Base-by-base conservation (phyloP, 2,888 invertebrate species). In the Agrochola lota region DNA sequence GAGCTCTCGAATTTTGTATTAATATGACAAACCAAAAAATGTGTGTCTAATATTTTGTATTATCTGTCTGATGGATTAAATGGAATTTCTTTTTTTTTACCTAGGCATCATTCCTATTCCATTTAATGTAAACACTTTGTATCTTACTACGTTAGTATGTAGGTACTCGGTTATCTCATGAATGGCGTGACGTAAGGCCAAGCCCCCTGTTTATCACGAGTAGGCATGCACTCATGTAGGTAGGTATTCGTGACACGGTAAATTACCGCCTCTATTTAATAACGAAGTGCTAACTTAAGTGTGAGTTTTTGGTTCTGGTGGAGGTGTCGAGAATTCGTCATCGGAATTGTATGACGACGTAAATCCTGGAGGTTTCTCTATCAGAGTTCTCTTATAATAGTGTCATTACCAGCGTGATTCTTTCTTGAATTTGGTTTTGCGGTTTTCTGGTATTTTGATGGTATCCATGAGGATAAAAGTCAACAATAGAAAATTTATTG, bases 161-260 rank as follows among this genome's bases (percentile, higher is more conserved):
- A 35, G 35, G 46, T 62, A 64, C 57, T 43, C 26, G 9, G 63
- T 76, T 85, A 81, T 84, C 81, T 74, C 35, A 75, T 88, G 88
- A 87, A 85, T 87, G 85, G 73, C 62, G 63, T 88, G 88, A 87
- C 87, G 87, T 78, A 52, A 55, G 49, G 77, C 88, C 87, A 77
- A 81, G 87, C 87, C 87, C 85, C 86, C 77, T 2, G 17, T 46
- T 87, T 85, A 85, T 85, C 85, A 49, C 46, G 5, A 46, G n/a
- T 59, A 43, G 0, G 8, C 9, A 35, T 7, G 26, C 11, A 81
- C 55, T n/a, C 15, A 15, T 26, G 9, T 75, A 59, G n/a, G 9
- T 75, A 59, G n/a, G 52, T 63, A 67, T n/a, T 23, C 70, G 60
- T 66, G 62, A 74, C 52, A 67, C 26, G 12, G 11, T 46, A 30